phyloP scores from a whole-genome alignment of 1,140 invertebrate genomes.

The Saccostrea echinata region DNA sequence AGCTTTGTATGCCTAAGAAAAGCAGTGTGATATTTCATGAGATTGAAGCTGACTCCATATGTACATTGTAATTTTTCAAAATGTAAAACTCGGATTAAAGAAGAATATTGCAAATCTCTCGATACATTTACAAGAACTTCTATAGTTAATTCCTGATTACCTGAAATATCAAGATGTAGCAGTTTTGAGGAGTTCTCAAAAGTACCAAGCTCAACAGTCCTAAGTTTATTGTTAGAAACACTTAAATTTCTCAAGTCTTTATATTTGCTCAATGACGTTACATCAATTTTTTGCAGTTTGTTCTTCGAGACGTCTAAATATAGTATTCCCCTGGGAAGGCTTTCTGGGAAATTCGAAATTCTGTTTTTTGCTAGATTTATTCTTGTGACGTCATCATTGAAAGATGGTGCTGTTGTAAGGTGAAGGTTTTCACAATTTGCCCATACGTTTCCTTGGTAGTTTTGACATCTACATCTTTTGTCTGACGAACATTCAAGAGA shows the following conservation, averaged over 20 bases:
- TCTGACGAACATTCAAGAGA: background rate
- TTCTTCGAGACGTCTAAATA: background rate
- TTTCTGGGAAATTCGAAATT: background rate
- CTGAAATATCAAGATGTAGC: background rate
- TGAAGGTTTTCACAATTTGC: background rate
- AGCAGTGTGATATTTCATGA: background rate
- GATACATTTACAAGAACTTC: slow-evolving; percentile 11
- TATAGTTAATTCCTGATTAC: slow-evolving; percentile 18
- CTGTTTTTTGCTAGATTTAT: background rate
- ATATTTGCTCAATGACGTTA: background rate
- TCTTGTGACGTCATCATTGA: background rate
- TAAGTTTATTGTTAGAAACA: background rate
- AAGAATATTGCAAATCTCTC: background rate
- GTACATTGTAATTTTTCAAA: slow-evolving; percentile 10
- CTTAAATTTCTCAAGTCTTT: background rate
- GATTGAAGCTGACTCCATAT: background rate
- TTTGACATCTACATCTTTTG: background rate
- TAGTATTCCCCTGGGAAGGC: background rate
- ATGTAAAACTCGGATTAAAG: background rate
- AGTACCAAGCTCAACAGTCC: background rate
- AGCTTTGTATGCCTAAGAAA: background rate
- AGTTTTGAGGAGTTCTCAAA: background rate
- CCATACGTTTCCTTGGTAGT: background rate
- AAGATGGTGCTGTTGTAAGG: background rate
- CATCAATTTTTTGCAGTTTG: background rate